These are phyloP conservation scores for Hydrocynus forskahlii DNA, from an alignment of 2,797 vertebrate genomes.

Conservation along the genomic window DNA sequence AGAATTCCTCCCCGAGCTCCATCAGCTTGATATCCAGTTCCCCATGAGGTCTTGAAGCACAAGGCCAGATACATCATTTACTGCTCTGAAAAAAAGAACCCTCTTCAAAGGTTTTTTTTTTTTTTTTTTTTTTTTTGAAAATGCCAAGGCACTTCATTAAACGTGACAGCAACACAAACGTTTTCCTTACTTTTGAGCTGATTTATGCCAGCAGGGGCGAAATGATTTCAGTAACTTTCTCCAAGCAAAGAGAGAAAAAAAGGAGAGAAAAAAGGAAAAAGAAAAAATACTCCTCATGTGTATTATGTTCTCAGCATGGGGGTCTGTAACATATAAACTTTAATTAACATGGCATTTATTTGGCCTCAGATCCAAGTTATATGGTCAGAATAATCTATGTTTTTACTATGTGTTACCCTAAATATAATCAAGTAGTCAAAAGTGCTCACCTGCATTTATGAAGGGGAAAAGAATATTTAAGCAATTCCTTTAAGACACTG, in stretches of 20 bases:
- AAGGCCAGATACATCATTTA: constrained; percentile 60
- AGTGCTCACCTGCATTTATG: not conserved
- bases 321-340: no score
- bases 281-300: constrained; percentile 19
- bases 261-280: no score
- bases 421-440: not conserved
- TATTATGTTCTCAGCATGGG: not conserved
- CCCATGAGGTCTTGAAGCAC: constrained; percentile 59
- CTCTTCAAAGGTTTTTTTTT: constrained; percentile 60
- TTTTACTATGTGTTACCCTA: no score
- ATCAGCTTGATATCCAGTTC: constrained; percentile 58
- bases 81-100: constrained; percentile 39
- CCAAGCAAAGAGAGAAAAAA: not conserved
- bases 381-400: no score
- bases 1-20: constrained; percentile 56
- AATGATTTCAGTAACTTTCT: constrained; percentile 52
- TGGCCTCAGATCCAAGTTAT: no score
- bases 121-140: constrained; percentile 49
- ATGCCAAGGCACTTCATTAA: constrained; percentile 60
- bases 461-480: not conserved
- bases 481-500: no score
- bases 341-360: no score
- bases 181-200: constrained; percentile 58
- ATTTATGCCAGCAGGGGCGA: constrained; percentile 54
- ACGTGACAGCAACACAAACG: constrained; percentile 62